Conservation (phyloP, 2,113 vertebrate genomes). For the Mandrillus leucophaeus region DNA sequence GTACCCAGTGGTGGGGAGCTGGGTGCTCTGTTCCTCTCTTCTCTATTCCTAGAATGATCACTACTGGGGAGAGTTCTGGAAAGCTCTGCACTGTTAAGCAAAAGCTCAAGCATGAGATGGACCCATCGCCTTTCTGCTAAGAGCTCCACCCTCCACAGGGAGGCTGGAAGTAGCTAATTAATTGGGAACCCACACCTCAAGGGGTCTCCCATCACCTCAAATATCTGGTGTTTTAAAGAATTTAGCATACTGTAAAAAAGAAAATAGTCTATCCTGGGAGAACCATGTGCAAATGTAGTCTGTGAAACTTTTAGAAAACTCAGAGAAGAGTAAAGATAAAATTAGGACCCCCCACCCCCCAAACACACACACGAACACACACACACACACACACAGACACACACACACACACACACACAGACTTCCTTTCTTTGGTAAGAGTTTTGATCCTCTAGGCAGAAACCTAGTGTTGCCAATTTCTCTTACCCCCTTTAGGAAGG, state of each 20-base stretch:
- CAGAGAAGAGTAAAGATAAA: not conserved
- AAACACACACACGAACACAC: too few relatives aligned
- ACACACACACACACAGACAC: too few relatives aligned
- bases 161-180: not conserved
- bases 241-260: not conserved
- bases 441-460: not conserved
- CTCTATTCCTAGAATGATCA: not conserved
- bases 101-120: not conserved
- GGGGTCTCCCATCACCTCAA: not conserved
- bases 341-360: not conserved
- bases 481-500: not conserved
- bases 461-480: not conserved
- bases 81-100: not conserved
- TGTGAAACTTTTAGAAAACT: not conserved
- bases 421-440: not conserved
- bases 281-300: not conserved
- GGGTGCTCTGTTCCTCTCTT: not conserved
- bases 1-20: too few relatives aligned
- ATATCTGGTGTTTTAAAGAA: not conserved
- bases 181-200: not conserved
- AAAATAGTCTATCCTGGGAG: not conserved
- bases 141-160: not conserved
- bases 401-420: too few relatives aligned
- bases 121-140: not conserved
- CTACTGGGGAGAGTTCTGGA: not conserved